Conservation (phyloP, 2,113 vertebrate species). For the Pipa parva region DNA sequence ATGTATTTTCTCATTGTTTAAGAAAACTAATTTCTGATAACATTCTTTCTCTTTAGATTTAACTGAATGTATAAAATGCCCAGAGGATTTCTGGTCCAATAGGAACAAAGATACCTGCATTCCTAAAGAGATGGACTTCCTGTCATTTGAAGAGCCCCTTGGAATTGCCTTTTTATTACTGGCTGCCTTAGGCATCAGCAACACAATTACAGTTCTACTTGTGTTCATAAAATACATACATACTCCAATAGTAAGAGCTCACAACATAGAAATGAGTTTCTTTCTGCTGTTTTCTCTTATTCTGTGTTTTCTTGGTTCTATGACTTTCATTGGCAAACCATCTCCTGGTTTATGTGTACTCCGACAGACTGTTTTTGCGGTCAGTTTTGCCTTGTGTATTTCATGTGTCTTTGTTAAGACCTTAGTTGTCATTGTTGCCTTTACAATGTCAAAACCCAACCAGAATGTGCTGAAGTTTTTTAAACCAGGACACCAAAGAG, state of each 20-base stretch:
- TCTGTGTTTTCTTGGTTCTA: constrained; percentile 65
- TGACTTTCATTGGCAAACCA: constrained; percentile 55
- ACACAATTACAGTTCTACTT: constrained; percentile 57
- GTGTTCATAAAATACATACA: constrained; percentile 61
- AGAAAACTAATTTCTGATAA: no score
- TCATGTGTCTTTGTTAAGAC: constrained; percentile 63
- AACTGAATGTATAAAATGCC: constrained; percentile 46
- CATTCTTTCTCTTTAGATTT: constrained; percentile 50
- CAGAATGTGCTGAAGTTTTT: constrained; percentile 61
- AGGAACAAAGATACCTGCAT: constrained; percentile 43
- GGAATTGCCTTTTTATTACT: constrained; percentile 23
- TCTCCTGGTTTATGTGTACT: constrained; percentile 58
- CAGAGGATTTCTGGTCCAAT: constrained; percentile 50
- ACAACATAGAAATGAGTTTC: constrained; percentile 69
- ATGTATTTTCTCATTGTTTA: no score
- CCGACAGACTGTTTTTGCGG: constrained; percentile 58
- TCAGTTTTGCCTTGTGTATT: constrained; percentile 60
- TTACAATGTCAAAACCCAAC: constrained; percentile 57
- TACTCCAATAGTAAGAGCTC: constrained; percentile 59
- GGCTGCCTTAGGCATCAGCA: constrained; percentile 44
- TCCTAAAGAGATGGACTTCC: constrained; percentile 50
- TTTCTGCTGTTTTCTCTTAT: constrained; percentile 64
- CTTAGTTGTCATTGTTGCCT: constrained; percentile 59
- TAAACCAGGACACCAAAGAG: constrained; percentile 58
- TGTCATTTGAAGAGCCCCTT: constrained; percentile 50